Evolutionary conservation across 1,140 invertebrate species (phyloP), one percentile per base, ranked within the genome.

Genomic region (Listronotus bonariensis): DNA sequence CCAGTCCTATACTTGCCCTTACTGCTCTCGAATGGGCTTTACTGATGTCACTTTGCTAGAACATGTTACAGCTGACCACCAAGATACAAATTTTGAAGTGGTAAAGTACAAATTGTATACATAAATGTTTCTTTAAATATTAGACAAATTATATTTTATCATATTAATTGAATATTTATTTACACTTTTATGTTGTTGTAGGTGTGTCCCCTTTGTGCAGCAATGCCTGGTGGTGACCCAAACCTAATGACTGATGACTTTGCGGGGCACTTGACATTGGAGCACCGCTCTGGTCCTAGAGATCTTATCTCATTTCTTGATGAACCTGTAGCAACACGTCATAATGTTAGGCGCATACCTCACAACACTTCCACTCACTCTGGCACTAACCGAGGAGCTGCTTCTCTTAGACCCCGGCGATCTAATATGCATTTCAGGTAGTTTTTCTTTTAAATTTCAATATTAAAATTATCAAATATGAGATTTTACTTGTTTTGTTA

Each of bases 221-320:
- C 94, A 56, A 84, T 95, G 78, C 95, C 95, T 56, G 95, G 95
- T 72, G 95, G 95, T 34, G 97, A 99, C 80, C 95, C 96, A 61
- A 98, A 98, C 84, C 88, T 96, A 77, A 92, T 97, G 75, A 97
- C 96, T 68, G 95, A 98, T 84, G 96, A 99, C 83, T 97, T 98
- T 84, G 90, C 94, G 71, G 92, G 92, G 74, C 96, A 98, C 86
- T 86, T 99, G 72, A 94, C 92, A 70, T 80, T 97, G 68, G 95
- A 98, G 78, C 96, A 99, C 84, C 88, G 93, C 74, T 90, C 88
- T 75, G 91, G 90, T 77, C 88, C 90, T 66, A 85, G 91, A 77
- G 91, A 93, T 82, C 84, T 93, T 73, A 93, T 93, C 78, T 92
- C 91, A 71, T 92, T 93, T 85, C 79, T 93, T 72, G 93, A 96